phyloP scores from a whole-genome alignment of 2,797 vertebrate species.

The Masticophis lateralis region DNA sequence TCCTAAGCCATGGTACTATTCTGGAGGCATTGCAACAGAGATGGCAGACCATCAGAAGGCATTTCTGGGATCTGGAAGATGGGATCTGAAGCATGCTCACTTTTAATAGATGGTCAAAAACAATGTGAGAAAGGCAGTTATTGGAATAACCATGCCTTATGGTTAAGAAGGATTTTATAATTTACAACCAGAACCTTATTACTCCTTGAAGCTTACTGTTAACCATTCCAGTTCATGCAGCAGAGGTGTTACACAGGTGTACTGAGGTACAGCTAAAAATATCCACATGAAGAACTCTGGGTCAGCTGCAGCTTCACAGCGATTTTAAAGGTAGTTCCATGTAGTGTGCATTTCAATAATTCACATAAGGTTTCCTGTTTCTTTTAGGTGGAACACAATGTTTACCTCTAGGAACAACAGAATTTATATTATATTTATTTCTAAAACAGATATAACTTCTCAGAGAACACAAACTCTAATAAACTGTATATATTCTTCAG shows the following conservation, averaged over 20 bases:
- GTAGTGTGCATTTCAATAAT: not conserved
- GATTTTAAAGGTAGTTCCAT: not conserved
- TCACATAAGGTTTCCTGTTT: not conserved
- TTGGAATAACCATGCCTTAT: not conserved
- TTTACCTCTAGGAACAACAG: not conserved
- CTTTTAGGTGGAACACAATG: not conserved
- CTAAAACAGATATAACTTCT: not conserved
- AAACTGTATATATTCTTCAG: slow-evolving; percentile 19
- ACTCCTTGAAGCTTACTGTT: not conserved
- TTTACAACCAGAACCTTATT: not conserved
- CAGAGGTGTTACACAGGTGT: no score
- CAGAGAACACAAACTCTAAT: not conserved
- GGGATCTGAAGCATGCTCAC: not conserved
- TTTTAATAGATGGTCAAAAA: not conserved
- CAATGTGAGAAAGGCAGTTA: not conserved
- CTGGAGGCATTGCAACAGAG: not conserved
- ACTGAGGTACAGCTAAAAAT: no score
- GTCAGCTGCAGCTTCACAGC: not conserved
- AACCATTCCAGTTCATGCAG: no score
- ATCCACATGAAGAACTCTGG: no score
- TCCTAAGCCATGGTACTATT: not conserved
- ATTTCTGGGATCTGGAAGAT: not conserved
- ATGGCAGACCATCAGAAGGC: not conserved
- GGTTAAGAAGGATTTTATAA: not conserved
- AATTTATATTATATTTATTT: not conserved